These are phyloP conservation scores for Chondrosia reniformis DNA, from an alignment of 37 sponge, comb jelly and placozoan genomes.

Conservation along the genomic window DNA sequence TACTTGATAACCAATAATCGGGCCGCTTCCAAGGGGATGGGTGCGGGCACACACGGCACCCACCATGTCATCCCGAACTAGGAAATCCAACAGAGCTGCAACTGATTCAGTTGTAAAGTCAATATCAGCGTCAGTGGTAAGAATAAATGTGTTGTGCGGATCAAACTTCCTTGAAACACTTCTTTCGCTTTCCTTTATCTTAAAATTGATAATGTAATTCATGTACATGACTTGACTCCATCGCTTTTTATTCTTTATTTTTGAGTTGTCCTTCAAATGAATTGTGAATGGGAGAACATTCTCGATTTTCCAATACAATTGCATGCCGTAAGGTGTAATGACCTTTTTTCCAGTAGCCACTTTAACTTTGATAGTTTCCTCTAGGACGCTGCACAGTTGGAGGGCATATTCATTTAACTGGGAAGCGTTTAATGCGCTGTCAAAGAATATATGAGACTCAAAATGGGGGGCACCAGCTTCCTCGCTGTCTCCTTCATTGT, in stretches of 20 bases:
- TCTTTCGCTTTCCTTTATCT: slow-evolving; percentile 22
- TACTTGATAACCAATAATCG: slow-evolving; percentile 80
- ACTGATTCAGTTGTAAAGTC: slow-evolving; percentile 79
- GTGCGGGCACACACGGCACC: slow-evolving; percentile 86
- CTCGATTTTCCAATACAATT: slow-evolving; percentile 31
- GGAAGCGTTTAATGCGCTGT: slow-evolving; percentile 56
- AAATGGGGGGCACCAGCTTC: background rate
- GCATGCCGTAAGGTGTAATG: slow-evolving; percentile 75
- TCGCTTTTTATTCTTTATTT: slow-evolving; percentile 78
- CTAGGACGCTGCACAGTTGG: slow-evolving; percentile 63
- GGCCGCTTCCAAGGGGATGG: slow-evolving; percentile 77
- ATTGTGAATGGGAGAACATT: slow-evolving; percentile 54
- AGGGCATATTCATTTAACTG: slow-evolving; percentile 60
- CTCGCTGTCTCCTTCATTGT: no score
- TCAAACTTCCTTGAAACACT: background rate
- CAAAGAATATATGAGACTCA: slow-evolving; percentile 88
- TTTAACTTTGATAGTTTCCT: slow-evolving; percentile 38
- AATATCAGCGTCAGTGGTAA: slow-evolving; percentile 94
- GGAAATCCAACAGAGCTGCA: slow-evolving; percentile 62
- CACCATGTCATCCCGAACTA: slow-evolving; percentile 58
- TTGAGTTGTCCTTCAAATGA: slow-evolving; percentile 71
- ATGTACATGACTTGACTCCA: slow-evolving; percentile 97
- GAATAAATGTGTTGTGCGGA: slow-evolving; percentile 70
- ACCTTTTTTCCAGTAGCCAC: slow-evolving; percentile 5
- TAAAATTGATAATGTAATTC: slow-evolving; percentile 69